A percentile compares a stretch with the other conserved stretches of the same genome.
These are phyloP conservation scores for Sipha flava DNA, from an alignment of 1,140 invertebrate genomes.

Conservation along the genomic window DNA sequence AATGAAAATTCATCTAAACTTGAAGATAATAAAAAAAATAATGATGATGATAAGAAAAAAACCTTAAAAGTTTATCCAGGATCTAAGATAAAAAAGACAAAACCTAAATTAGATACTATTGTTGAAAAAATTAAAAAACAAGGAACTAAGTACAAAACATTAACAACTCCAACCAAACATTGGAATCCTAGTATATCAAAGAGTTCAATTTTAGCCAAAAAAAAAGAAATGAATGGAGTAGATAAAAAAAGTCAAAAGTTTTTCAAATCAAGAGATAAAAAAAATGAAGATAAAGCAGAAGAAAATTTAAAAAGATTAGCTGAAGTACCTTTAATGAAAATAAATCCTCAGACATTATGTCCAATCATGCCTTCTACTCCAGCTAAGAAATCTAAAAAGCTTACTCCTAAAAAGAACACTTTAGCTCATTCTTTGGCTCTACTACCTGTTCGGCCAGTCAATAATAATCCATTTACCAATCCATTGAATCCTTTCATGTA, in stretches of 20 bases:
- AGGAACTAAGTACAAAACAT: conserved; percentile 23
- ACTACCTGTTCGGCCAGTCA: conserved; percentile 9
- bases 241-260: conserved; percentile 24
- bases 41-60: conserved; percentile 8
- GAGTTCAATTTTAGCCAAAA: conserved; percentile 1
- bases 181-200: conserved; percentile 38
- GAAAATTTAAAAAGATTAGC: conserved; percentile 13
- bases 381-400: conserved; percentile 21
- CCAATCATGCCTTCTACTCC: conserved; percentile 44
- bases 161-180: conserved; percentile 13
- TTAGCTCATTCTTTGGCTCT: not conserved
- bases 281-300: conserved; percentile 12
- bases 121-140: conserved; percentile 28
- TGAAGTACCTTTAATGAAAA: conserved; percentile 49
- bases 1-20: not conserved
- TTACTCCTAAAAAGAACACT: conserved; percentile 4
- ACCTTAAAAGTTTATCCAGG: not conserved
- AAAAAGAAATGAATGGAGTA: not conserved
- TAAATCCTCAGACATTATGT: conserved; percentile 53
- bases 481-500: conserved; percentile 30
- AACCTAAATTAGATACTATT: conserved; percentile 7
- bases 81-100: not conserved
- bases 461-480: conserved; percentile 33
- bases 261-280: conserved; percentile 24
- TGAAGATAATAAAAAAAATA: not conserved